A percentile compares a stretch with the other conserved stretches of the same genome.
phyloP scores from a whole-genome alignment of 1,140 invertebrate genomes.

The Eurosta solidaginis region DNA sequence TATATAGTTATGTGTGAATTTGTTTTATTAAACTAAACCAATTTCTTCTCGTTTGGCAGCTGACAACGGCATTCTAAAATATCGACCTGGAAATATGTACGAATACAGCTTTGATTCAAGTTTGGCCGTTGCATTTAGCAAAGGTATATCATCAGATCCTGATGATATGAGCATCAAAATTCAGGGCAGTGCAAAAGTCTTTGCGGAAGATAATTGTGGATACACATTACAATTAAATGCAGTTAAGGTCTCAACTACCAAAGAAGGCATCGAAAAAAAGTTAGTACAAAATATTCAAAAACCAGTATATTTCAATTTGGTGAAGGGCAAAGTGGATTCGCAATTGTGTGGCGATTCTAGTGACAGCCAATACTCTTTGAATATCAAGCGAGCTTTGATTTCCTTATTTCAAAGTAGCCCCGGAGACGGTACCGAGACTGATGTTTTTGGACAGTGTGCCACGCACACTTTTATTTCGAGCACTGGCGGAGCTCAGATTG shows the following conservation, averaged over 20 bases:
- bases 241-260: constrained; percentile 59
- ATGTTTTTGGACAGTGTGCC: constrained; percentile 82
- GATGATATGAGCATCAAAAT: constrained; percentile 64
- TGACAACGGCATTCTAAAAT: constrained; percentile 47
- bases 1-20: too few species aligned
- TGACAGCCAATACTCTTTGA: constrained; percentile 75
- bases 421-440: constrained; percentile 54
- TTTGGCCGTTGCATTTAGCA: constrained; percentile 43
- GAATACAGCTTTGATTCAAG: constrained; percentile 54
- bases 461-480: constrained; percentile 71
- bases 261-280: constrained; percentile 46
- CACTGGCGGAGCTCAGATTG: constrained; percentile 64
- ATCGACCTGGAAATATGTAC: constrained; percentile 46
- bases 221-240: constrained; percentile 62
- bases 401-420: constrained; percentile 75
- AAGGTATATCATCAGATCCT: constrained; percentile 40
- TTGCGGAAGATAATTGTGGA: constrained; percentile 62
- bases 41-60: too few species aligned
- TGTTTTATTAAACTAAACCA: too few species aligned
- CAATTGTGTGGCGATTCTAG: constrained; percentile 71
- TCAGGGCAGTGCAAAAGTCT: constrained; percentile 62
- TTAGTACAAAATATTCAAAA: constrained; percentile 63
- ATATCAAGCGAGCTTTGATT: constrained; percentile 89
- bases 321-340: constrained; percentile 71
- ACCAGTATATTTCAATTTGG: constrained; percentile 73